These are phyloP conservation scores for Actenoides lindsayi DNA, from an alignment of 2,113 vertebrate genomes.

Conservation along the genomic window DNA sequence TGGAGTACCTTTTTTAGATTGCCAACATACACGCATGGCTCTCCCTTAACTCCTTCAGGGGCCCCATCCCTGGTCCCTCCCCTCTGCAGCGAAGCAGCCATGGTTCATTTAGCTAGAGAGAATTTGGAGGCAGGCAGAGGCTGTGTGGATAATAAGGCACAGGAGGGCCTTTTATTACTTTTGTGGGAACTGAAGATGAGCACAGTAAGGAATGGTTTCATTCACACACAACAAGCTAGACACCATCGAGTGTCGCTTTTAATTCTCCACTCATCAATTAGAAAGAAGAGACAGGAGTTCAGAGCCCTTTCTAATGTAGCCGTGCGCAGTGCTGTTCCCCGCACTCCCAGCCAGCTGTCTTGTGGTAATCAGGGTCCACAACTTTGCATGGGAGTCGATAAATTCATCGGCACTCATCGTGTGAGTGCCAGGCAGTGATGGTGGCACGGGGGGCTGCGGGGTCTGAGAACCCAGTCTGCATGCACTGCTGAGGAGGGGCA, in stretches of 20 bases:
- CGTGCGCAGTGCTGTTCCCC: accelerated
- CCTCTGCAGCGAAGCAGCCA: not conserved
- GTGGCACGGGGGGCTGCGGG: accelerated
- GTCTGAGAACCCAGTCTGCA: not conserved
- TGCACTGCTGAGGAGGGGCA: not conserved
- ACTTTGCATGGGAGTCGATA: accelerated
- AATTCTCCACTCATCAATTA: not conserved
- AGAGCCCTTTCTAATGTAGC: not conserved
- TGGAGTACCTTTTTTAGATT: not conserved
- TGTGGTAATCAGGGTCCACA: accelerated
- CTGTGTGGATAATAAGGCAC: not conserved
- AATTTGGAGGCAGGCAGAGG: not conserved
- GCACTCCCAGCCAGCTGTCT: not conserved
- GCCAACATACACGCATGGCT: not conserved
- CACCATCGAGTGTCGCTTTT: not conserved
- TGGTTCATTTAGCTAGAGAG: not conserved
- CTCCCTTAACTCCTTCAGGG: not conserved
- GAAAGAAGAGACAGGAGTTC: not conserved
- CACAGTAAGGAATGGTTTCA: not conserved
- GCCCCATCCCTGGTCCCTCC: not conserved
- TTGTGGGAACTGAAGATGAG: not conserved
- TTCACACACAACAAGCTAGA: not conserved
- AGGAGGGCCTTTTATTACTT: not conserved
- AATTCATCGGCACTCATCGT: accelerated
- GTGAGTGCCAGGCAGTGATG: not conserved